Conservation (phyloP, 2,113 vertebrate species). For the Catharus fuscescens region DNA sequence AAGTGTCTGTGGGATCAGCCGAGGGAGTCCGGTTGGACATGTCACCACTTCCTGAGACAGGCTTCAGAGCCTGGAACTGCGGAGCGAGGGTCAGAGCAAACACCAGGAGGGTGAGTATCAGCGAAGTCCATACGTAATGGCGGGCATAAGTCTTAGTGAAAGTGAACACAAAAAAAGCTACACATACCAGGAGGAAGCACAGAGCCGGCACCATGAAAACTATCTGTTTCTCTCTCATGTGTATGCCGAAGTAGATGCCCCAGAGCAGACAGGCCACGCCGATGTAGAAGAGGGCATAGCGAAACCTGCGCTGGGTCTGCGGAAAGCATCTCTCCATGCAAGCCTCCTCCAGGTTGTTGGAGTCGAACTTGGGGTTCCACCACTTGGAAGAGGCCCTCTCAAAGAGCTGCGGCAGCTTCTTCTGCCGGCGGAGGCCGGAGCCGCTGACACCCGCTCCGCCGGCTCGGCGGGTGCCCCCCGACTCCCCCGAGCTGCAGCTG, state of each 20-base stretch:
- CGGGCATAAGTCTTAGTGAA: constrained; percentile 87
- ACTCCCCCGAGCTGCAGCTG: constrained; percentile 93
- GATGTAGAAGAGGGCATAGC: constrained; percentile 93
- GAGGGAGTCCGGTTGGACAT: constrained; percentile 65
- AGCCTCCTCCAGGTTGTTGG: constrained; percentile 91
- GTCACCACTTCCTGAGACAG: constrained; percentile 68
- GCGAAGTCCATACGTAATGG: constrained; percentile 86
- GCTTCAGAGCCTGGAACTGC: constrained; percentile 82
- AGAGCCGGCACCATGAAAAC: constrained; percentile 83
- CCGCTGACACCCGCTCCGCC: constrained; percentile 35
- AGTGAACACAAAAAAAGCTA: constrained; percentile 89
- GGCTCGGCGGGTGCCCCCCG: constrained; percentile 74
- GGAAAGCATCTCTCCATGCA: constrained; percentile 96
- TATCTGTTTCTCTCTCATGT: constrained; percentile 78
- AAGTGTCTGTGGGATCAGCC: constrained; percentile 58
- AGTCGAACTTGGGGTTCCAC: constrained; percentile 98
- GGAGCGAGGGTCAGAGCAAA: constrained; percentile 88
- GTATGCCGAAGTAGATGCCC: constrained; percentile 87
- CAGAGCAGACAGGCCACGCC: constrained; percentile 87
- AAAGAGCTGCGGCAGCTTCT: constrained; percentile 90
- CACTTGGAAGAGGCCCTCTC: constrained; percentile 93
- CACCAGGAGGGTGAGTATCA: constrained; percentile 86
- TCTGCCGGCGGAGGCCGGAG: constrained; percentile 67
- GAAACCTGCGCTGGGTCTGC: constrained; percentile 93
- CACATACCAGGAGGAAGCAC: constrained; percentile 84